A percentile compares a stretch with the other conserved stretches of the same genome.
phyloP scores from a whole-genome alignment of 2,888 invertebrate genomes.

The Machimus atricapillus region DNA sequence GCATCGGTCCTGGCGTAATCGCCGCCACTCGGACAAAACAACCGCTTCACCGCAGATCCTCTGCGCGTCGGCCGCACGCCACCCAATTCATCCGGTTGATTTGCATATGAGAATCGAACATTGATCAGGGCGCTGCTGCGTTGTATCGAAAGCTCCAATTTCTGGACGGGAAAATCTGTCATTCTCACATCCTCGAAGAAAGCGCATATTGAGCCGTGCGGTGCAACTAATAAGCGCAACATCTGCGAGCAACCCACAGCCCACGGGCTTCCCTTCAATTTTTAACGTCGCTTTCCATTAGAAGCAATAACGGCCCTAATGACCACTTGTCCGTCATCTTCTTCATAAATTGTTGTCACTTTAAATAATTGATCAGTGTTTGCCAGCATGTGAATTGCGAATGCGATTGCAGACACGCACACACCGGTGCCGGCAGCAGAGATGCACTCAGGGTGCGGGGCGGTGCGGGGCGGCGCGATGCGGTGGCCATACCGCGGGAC shows the following conservation, averaged over 20 bases:
- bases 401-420: neutral
- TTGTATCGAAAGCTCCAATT: neutral
- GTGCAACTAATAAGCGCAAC: neutral
- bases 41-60: neutral
- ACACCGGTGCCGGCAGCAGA: neutral
- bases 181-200: neutral
- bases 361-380: conserved; percentile 42
- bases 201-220: neutral
- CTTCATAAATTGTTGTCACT: conserved; percentile 41
- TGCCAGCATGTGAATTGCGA: conserved; percentile 37
- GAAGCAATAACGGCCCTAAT: conserved; percentile 34
- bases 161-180: neutral
- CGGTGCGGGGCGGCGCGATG: neutral
- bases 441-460: neutral
- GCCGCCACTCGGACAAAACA: neutral
- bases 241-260: conserved; percentile 12
- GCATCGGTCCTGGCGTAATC: neutral
- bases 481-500: neutral
- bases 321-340: conserved; percentile 39
- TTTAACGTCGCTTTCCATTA: conserved; percentile 33
- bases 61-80: neutral
- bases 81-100: neutral
- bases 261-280: conserved; percentile 25
- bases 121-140: neutral
- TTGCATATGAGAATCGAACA: conserved; percentile 27